Base-by-base conservation (phyloP, 35 echinoderm and acorn worm genomes). In the Eucidaris tribuloides region DNA sequence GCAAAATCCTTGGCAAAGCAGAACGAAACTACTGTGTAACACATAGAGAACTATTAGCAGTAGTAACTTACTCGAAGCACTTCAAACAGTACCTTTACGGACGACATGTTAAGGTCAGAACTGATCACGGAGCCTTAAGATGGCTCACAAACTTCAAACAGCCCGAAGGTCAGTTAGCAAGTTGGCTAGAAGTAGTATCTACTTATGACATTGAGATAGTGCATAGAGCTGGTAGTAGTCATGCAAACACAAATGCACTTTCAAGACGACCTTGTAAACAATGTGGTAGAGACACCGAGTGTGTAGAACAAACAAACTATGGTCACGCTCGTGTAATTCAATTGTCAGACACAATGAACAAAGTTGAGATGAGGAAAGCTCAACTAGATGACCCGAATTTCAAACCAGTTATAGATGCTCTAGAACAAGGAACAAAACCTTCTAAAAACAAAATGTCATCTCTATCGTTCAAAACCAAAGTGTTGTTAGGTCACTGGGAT, bases 161-260 rank as follows among this genome's bases (percentile, higher is more conserved):
- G 28, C 32, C 63, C 19, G 61, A 71, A 52, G 84, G 84, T 6
- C 66, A 86, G 42, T 28, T 78, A 25, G 84, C 84, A 78, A 23
- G 84, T 35, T 86, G 70, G 71, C n/a, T 62, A 25, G 68, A 86
- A 29, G 58, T 59, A 19, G 11, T 82, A 4, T 46, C 36, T 58
- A 27, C 83, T 30, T 90, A 90, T 60, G 24, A 84, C 24, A 13
- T 77, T 9, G 19, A 35, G 24, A 28, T 83, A 32, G 43, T 76
- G 36, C 65, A 83, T 49, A 34, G 66, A 7, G n/a, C 80, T 32
- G 79, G 79, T 9, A 59, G 30, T 28, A 6, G 24, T 36, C 81
- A 90, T 44, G 55, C 46, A 15, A 90, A 90, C 78, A 71, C 81
- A n/a, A 81, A 90, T 74, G 87, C 64, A 1, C 68, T 90, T 14